phyloP scores from a whole-genome alignment of 1,140 invertebrate genomes.

The Gryllus bimaculatus region DNA sequence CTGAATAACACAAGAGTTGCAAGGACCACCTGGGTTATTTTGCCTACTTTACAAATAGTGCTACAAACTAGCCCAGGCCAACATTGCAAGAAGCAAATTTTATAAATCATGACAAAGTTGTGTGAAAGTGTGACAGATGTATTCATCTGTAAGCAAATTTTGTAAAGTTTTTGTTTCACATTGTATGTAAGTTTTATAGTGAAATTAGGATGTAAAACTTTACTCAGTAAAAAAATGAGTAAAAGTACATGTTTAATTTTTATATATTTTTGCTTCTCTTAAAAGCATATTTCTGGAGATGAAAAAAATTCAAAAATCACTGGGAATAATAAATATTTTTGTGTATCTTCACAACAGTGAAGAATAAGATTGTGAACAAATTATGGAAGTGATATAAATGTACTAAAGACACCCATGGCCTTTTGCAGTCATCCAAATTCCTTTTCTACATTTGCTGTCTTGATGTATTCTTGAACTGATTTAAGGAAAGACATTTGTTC shows the following conservation, averaged over 20 bases:
- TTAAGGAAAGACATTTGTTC: background rate
- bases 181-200: too few species aligned
- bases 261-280: background rate
- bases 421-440: slow-evolving; percentile 15
- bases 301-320: background rate
- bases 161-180: too few species aligned
- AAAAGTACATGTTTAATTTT: background rate
- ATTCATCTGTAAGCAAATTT: background rate
- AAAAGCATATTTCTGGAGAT: background rate
- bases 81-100: too few species aligned
- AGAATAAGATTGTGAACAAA: too few species aligned
- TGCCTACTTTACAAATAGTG: too few species aligned
- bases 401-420: slow-evolving; percentile 11
- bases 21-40: too few species aligned
- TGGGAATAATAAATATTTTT: background rate
- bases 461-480: background rate
- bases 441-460: slow-evolving; percentile 6
- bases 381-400: background rate
- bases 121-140: background rate
- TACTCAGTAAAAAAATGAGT: too few species aligned
- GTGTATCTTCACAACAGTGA: background rate
- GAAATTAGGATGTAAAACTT: too few species aligned
- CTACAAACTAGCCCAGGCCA: too few species aligned
- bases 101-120: too few species aligned
- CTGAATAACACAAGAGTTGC: too few species aligned